Evolutionary conservation across 2,113 vertebrate genomes (phyloP), one percentile per base, ranked within the genome.

Genomic region (Charina bottae): DNA sequence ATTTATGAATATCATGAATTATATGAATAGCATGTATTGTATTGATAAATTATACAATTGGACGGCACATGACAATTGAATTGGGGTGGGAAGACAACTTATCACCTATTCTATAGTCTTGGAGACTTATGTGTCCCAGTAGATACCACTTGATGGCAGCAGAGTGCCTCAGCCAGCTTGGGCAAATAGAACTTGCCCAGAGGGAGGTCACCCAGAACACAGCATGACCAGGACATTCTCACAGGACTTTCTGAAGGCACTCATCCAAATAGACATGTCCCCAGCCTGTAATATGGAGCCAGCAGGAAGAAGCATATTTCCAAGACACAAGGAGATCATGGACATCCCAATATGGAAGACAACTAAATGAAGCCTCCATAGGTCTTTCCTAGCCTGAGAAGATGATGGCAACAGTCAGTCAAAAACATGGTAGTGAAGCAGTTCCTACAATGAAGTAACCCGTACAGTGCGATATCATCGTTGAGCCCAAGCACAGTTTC

Each of bases 81-180:
- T 13, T 72, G 49, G 26, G 19, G 9, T 85, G 21, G 72, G 33
- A 13, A 46, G 49, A 49, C 12, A 37, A 53, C 53, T 17, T 13
- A 26, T 58, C n/a, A 17, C 54, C 58, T 64, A 5, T 84, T 85
- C n/a, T 42, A 28, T 62, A 19, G 15, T 53, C 28, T 84, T 49
- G 10, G 46, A 46, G 55, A 54, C 10, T 54, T 78, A 84, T 17
- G 4, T 89, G 68, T n/a, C n/a, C 49, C 46, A 64, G 21, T 59
- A 89, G 12, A 33, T 13, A 53, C 42, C 72, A 92, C 91, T 92
- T 89, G 87, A 64, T 92, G 87, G 91, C 54, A 92, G 72, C 91
- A 89, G 72, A 89, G 58, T 62, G 56, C 68, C 72, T 84, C n/a
- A 91, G 60, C 37, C 54, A 33, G 4, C 8, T 33, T 56, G 33